Base-by-base conservation (phyloP, 2,888 invertebrate species). In the Pterostichus madidus region DNA sequence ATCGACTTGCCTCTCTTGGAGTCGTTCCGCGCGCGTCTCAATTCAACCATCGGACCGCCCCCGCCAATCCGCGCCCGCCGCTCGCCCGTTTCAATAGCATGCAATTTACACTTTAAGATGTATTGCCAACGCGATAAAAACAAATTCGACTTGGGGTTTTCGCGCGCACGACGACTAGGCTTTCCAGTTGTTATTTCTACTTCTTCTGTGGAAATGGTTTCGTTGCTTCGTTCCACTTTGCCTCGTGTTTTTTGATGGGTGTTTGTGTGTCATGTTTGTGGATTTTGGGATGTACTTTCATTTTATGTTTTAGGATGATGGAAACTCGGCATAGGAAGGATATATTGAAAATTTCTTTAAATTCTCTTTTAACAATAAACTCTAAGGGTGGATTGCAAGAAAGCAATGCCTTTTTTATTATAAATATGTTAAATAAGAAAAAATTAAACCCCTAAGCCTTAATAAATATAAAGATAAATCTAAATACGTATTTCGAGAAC, bases 21-120 rank as follows among this genome's bases (percentile, higher is more conserved):
- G 49, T 73, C 73, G 35, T 64, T 64, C 64, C 11, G 31, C 13
- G 53, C 53, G 64, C 64, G 64, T 68, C 68, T 68, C 68, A 68
- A 68, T 68, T 64, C 64, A 64, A 64, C 32, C 68, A 68, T 68
- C 44, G 68, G 68, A 68, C 44, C 46, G 49, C 49, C 73, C 46
- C 73, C 73, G 39, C 52, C 49, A 77, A 13, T 44, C 75, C 49
- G 10, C 75, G 46, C 73, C 44, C 73, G 17, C 11, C 64, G 8
- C 64, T 17, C 8, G 13, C 39, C 35, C 80, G 68, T 86, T 86
- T 86, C 87, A 86, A 86, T 86, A 86, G 85, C 86, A 85, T 86
- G 85, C 87, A 87, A 87, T 87, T 86, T 86, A 84, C 86, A 86
- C 85, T 86, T 85, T 87, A 86, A 86, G 84, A 85, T 81, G 81